Conservation (phyloP, 2,888 invertebrate genomes). For the Tenthredo mesomela region DNA sequence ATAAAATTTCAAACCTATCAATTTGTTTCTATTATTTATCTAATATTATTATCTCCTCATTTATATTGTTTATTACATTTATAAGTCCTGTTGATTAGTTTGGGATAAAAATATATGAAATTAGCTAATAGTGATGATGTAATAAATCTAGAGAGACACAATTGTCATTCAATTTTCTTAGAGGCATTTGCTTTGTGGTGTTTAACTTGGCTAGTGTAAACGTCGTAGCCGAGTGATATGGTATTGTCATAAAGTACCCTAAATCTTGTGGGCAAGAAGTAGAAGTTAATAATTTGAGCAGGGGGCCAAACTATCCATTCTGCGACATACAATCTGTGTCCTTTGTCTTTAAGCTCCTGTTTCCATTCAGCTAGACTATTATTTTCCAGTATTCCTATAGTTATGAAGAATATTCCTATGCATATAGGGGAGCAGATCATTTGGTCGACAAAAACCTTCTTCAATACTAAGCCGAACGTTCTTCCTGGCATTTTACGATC, state of each 20-base stretch:
- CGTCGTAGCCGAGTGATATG: slow-evolving; percentile 91
- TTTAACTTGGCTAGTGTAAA: slow-evolving; percentile 91
- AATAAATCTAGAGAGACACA: slow-evolving; percentile 17
- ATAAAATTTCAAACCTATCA: not conserved
- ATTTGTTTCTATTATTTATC: not conserved
- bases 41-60: not conserved
- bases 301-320: slow-evolving; percentile 97
- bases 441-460: slow-evolving; percentile 92
- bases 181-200: slow-evolving; percentile 76
- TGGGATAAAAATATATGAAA: not conserved
- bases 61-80: not conserved
- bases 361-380: slow-evolving; percentile 82
- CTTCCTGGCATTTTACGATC: slow-evolving; percentile 87
- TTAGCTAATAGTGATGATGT: slow-evolving; percentile 24
- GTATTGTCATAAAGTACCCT: slow-evolving; percentile 93
- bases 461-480: slow-evolving; percentile 83
- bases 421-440: slow-evolving; percentile 90
- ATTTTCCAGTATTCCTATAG: slow-evolving; percentile 87
- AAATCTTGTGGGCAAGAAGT: slow-evolving; percentile 89
- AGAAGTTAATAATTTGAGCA: slow-evolving; percentile 96
- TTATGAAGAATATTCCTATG: slow-evolving; percentile 88
- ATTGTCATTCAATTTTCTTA: slow-evolving; percentile 53
- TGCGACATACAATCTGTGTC: slow-evolving; percentile 88
- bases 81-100: not conserved
- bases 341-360: slow-evolving; percentile 86